Evolutionary conservation across 2,888 invertebrate species (phyloP), one percentile per base, ranked within the genome.

Genomic region (Drosophila acutilabella): DNA sequence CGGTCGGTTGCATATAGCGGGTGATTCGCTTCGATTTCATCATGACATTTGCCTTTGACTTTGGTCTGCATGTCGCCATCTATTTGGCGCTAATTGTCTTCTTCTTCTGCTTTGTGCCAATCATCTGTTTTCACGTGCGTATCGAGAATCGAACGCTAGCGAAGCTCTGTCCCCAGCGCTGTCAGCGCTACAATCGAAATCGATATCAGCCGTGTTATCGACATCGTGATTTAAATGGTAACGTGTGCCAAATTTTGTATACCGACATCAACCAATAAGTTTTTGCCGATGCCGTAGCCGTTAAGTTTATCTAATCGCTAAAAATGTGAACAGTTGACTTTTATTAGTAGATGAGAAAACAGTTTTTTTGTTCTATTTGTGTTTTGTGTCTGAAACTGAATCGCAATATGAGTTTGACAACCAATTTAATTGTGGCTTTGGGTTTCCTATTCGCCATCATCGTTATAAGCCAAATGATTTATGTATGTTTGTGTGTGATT

Each of bases 41-140:
- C 0, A 73, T 88, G 74, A 64, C 56, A 23, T 85, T 72, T 60
- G 68, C 18, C 11, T 36, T 47, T 8, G 71, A 66, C 4, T 71
- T 68, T 36, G 77, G 62, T 13, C 48, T 85, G 0, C 64, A 80
- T 38, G 18, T 87, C 11, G 74, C 57, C 50, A 51, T 89, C 41
- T 79, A 75, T 45, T 11, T 88, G 50, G 56, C 62, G 7, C 11
- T 78, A 30, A 60, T 79, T 4, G 13, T 82, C 0, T n/a, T 89
- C 7, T 36, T 84, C 8, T 86, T 89, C 36, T 74, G 77, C 51
- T 41, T 80, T 0, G 26, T 89, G 26, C 88, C 89, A 2, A 18
- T 88, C 4, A n/a, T 86, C n/a, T 90, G 90, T 61, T 89, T 76
- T 42, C 78, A 62, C 71, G 78, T 89, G 42, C 89, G 86, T 40